These are phyloP conservation scores for Iguana delicatissima DNA, from an alignment of 2,797 vertebrate genomes.

Conservation along the genomic window DNA sequence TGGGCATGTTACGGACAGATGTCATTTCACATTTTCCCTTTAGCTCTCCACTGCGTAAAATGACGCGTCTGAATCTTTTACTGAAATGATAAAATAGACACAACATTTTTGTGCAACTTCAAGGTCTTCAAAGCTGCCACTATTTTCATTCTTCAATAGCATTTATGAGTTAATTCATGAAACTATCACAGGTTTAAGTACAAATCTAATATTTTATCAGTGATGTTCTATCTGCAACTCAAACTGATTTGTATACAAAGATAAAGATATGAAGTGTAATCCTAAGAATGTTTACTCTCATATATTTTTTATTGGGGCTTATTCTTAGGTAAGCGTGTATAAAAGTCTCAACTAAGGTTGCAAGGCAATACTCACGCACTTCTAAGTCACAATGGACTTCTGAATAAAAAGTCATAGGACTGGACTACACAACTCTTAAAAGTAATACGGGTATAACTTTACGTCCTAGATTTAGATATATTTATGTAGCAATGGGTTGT, in stretches of 20 bases:
- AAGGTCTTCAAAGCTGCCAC: slow-evolving; percentile 26
- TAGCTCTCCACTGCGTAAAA: slow-evolving; percentile 31
- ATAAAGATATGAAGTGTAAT: background rate
- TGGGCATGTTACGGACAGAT: background rate
- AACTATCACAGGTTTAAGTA: slow-evolving; percentile 34
- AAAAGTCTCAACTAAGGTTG: background rate
- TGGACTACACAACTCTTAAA: background rate
- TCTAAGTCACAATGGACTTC: background rate
- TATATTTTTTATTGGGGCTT: slow-evolving; percentile 9
- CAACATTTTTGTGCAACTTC: background rate
- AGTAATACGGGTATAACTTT: background rate
- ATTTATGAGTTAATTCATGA: slow-evolving; percentile 46
- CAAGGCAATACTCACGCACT: background rate
- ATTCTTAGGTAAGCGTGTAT: background rate
- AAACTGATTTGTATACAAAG: background rate
- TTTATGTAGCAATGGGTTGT: slow-evolving; percentile 42
- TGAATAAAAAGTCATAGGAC: background rate
- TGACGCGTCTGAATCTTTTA: background rate
- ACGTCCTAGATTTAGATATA: background rate
- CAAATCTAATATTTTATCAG: slow-evolving; percentile 34
- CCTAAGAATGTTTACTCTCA: background rate
- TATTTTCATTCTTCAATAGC: slow-evolving; percentile 49
- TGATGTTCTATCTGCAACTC: background rate
- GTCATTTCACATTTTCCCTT: background rate
- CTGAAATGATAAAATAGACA: background rate